A percentile compares a stretch with the other conserved stretches of the same genome.
phyloP scores from a whole-genome alignment of 2,888 invertebrate species.

The Cheilosia grossa region DNA sequence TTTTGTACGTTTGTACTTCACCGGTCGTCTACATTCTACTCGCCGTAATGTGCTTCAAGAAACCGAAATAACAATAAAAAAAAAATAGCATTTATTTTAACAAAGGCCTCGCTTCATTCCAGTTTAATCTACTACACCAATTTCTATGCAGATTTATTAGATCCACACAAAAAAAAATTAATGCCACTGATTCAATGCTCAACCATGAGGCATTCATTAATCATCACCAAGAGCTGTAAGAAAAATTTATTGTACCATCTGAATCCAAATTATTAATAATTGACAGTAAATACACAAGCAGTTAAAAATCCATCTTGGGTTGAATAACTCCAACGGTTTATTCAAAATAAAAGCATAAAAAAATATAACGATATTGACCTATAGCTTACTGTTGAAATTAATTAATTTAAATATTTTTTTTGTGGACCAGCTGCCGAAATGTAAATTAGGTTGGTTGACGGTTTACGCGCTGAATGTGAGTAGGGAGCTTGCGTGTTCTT shows the following conservation, averaged over 20 bases:
- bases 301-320: neutral
- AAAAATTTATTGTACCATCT: neutral
- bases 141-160: slow-evolving; percentile 24
- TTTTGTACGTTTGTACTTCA: no score
- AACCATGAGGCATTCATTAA: neutral
- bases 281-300: neutral
- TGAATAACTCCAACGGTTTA: neutral
- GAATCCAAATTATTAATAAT: neutral
- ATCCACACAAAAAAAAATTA: neutral
- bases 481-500: no score
- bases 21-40: no score
- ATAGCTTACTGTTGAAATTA: neutral
- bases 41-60: no score
- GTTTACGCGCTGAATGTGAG: no score
- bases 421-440: no score
- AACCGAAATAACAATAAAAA: neutral
- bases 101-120: neutral
- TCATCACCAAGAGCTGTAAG: neutral
- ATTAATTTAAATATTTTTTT: no score
- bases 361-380: neutral
- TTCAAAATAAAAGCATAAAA: neutral
- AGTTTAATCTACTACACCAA: neutral
- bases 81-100: neutral
- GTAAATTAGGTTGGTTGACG: no score
- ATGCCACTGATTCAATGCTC: neutral